Conservation (phyloP, 2,888 invertebrate species). For the Idaea dimidiata region DNA sequence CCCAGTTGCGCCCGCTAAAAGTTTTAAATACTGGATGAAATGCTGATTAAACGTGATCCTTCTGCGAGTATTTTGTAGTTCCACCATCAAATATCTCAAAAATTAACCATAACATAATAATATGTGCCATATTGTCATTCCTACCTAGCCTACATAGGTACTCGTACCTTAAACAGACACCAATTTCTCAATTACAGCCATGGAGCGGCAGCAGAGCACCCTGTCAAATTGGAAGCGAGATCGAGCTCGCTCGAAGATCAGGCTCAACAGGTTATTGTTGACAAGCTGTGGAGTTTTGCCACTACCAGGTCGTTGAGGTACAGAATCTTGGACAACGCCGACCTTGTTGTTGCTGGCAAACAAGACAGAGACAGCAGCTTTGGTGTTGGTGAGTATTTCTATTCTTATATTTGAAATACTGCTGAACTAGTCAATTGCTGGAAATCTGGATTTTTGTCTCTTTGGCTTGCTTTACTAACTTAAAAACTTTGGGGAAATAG, state of each 20-base stretch:
- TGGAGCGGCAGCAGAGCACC: conserved; percentile 63
- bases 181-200: conserved; percentile 49
- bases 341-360: conserved; percentile 86
- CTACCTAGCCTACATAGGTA: no score
- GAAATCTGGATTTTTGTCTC: no score
- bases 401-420: not conserved
- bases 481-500: no score
- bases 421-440: not conserved
- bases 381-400: conserved; percentile 78
- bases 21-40: no score
- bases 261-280: conserved; percentile 84
- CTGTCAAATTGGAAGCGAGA: conserved; percentile 80
- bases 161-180: conserved; percentile 4
- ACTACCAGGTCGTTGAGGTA: conserved; percentile 89
- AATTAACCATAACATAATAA: no score
- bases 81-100: no score
- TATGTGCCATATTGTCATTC: no score
- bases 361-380: conserved; percentile 85
- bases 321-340: conserved; percentile 88
- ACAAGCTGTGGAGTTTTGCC: conserved; percentile 88
- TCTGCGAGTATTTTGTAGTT: no score
- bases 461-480: no score
- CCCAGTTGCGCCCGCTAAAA: no score
- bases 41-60: no score
- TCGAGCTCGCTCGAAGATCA: conserved; percentile 82